Evolutionary conservation across 2,888 invertebrate species (phyloP).

Genomic region (Scrobipalpa atriplicella): DNA sequence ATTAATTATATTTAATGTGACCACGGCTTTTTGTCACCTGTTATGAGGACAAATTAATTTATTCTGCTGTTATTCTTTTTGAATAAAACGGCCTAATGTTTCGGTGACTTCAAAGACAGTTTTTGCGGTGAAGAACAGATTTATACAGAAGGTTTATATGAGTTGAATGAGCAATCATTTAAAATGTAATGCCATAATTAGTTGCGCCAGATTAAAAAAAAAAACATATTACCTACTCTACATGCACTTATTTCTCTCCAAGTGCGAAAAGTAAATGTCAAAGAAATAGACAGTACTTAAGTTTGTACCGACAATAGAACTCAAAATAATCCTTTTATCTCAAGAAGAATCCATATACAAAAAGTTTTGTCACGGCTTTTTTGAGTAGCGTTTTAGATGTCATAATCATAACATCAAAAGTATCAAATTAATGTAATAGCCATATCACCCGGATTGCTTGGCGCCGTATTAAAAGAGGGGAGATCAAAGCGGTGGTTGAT

Average conservation of each 20-base stretch:
- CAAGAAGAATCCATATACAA: background rate
- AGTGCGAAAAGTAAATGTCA: no score
- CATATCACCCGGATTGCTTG: constrained; percentile 18
- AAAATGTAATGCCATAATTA: background rate
- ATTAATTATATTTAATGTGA: constrained; percentile 77
- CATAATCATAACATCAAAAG: constrained; percentile 24
- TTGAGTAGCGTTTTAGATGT: constrained; percentile 11
- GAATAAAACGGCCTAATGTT: constrained; percentile 22
- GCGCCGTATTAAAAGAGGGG: constrained; percentile 2
- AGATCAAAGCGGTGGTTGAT: constrained; percentile 32
- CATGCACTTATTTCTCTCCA: no score
- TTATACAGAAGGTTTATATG: background rate
- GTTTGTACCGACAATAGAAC: no score
- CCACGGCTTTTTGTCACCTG: constrained; percentile 44
- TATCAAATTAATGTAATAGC: constrained; percentile 23
- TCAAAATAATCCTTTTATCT: no score
- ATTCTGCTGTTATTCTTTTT: constrained; percentile 31
- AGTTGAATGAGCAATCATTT: background rate
- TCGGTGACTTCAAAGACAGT: constrained; percentile 29
- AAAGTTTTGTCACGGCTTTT: background rate
- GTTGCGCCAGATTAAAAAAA: no score
- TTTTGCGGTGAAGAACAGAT: constrained; percentile 1
- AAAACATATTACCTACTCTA: no score
- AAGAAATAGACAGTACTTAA: no score
- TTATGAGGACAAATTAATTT: constrained; percentile 29